Conservation (phyloP, 2,797 vertebrate species). For the Oreochromis grahami region DNA sequence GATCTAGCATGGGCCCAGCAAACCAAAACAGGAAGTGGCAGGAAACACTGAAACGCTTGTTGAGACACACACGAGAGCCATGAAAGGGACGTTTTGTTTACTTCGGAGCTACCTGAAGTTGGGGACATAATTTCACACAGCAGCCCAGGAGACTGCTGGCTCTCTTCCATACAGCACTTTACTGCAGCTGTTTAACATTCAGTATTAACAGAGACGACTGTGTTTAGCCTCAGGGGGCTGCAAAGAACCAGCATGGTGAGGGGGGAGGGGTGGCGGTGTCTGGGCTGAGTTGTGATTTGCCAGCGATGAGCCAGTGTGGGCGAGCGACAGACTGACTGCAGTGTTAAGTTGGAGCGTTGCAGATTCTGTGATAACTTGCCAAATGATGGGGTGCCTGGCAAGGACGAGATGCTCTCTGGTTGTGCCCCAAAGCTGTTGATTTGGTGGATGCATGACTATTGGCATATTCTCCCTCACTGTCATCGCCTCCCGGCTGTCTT, state of each 20-base stretch:
- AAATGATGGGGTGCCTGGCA: not conserved
- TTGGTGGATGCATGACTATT: not conserved
- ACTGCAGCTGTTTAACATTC: not conserved
- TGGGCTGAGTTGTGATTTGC: not conserved
- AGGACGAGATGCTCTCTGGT: not conserved
- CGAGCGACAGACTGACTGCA: not conserved
- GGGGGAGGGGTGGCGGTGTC: not conserved
- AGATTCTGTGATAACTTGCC: not conserved
- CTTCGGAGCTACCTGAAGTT: not conserved
- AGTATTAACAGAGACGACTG: not conserved
- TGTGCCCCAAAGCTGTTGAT: not conserved
- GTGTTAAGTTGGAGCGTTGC: not conserved
- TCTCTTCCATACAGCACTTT: not conserved
- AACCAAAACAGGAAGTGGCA: slow-evolving; percentile 54
- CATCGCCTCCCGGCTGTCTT: not conserved
- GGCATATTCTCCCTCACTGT: not conserved
- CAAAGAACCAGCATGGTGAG: not conserved
- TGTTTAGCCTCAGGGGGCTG: not conserved
- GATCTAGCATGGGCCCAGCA: not conserved
- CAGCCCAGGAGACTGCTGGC: not conserved
- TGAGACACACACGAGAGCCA: not conserved
- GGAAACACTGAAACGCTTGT: not conserved
- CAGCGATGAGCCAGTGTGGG: not conserved
- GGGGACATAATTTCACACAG: not conserved
- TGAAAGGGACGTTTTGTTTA: not conserved